Evolutionary conservation across 64 coral and sea anemone species (phyloP), one percentile per base, ranked within the genome.

Genomic region (Catalaphyllia jardinei): DNA sequence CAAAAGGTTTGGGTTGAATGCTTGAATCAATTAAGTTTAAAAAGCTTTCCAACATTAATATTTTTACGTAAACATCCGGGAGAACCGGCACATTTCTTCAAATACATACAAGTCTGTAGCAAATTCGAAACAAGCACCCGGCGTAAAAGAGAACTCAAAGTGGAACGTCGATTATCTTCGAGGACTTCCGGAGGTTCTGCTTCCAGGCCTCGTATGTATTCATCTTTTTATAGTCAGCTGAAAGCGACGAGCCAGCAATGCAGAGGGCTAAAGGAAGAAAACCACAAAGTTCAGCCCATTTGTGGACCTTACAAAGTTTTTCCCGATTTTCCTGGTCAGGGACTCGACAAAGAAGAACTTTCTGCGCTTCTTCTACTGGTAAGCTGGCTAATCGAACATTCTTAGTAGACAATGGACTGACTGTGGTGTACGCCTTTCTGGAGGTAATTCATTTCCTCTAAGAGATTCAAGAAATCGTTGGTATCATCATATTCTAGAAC

Each of bases 71-170:
- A 25, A 63, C 54, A 16, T 29, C 67, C 0, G 82, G 90, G 18
- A 73, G 60, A 29, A 87, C n/a, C n/a, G n/a, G n/a, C 24, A 62
- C 90, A 87, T 73, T 50, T 71, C 42, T 92, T 49, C 6, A 82
- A 19, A 60, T 61, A 92, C 46, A 67, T 17, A 4, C 59, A 86
- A 39, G 25, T 79, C 27, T 79, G 42, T 4, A 60, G 61, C 67
- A 86, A 52, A 24, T 87, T 17, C 11, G 31, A 20, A 33, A 57
- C n/a, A 27, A 78, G 29, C 24, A 3, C 78, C 71, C 4, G 1
- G 74, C 24, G 25, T 52, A 86, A 94, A 54, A 49, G 75, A 80
- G 75, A 86, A 19, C 52, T 94, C 92, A 35, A 94, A 83, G 24
- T 79, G 54, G 54, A 57, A 7, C 54, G 4, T 79, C 31, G 49